These are phyloP conservation scores for Microctonus hyperodae DNA, from an alignment of 2,888 invertebrate species.

Conservation along the genomic window DNA sequence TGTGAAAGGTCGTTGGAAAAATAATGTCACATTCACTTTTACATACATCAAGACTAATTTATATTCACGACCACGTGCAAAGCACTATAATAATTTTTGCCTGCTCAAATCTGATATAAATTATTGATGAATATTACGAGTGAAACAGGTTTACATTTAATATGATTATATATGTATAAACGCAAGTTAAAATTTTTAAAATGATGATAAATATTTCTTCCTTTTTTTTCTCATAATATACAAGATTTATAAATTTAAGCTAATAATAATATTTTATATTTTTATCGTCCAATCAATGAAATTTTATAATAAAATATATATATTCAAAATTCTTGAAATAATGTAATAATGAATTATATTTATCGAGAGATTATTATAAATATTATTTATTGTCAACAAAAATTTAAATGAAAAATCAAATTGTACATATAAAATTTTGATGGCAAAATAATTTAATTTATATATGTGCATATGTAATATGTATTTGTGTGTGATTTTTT, in stretches of 20 bases:
- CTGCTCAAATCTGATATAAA: not conserved
- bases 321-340: slow-evolving; percentile 14
- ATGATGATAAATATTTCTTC: not conserved
- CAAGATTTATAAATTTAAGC: not conserved
- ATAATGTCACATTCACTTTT: not conserved
- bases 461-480: not conserved
- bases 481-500: too few species aligned
- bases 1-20: not conserved
- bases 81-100: not conserved
- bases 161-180: not conserved
- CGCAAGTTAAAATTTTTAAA: not conserved
- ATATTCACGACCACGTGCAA: not conserved
- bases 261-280: not conserved
- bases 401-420: not conserved
- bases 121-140: not conserved
- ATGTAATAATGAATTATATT: not conserved
- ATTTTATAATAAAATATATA: slow-evolving; percentile 5
- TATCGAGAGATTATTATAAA: not conserved
- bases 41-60: not conserved
- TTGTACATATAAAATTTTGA: not conserved
- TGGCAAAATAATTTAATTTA: not conserved
- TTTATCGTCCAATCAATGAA: not conserved
- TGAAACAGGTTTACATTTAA: not conserved
- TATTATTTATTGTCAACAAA: not conserved
- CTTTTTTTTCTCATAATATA: not conserved